These are phyloP conservation scores for Orthosia incerta DNA, from an alignment of 2,888 invertebrate species.

Conservation along the genomic window DNA sequence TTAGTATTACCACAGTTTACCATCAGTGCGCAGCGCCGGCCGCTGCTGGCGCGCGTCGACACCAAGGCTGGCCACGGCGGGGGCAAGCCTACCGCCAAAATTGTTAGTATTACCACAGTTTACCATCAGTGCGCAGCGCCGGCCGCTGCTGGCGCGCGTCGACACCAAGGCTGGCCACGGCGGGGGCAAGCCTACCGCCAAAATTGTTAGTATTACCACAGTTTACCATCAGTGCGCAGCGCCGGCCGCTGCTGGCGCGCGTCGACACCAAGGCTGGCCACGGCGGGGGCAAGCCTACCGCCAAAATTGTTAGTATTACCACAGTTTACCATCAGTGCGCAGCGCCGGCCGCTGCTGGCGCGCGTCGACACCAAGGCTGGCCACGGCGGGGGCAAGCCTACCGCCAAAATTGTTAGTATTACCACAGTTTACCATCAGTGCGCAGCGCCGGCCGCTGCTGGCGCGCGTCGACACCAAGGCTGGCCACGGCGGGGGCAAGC, in stretches of 20 bases:
- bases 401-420: slow-evolving; percentile 94
- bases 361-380: slow-evolving; percentile 98
- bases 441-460: slow-evolving; percentile 96
- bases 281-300: slow-evolving; percentile 98
- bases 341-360: slow-evolving; percentile 96
- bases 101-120: slow-evolving; percentile 86
- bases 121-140: slow-evolving; percentile 91
- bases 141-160: slow-evolving; percentile 96
- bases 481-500: slow-evolving; percentile 99
- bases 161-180: slow-evolving; percentile 99
- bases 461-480: slow-evolving; percentile 98
- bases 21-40: slow-evolving; percentile 93
- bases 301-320: slow-evolving; percentile 93
- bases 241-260: slow-evolving; percentile 96
- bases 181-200: slow-evolving; percentile 98
- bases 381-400: slow-evolving; percentile 99
- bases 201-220: slow-evolving; percentile 91
- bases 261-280: slow-evolving; percentile 99
- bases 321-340: slow-evolving; percentile 77
- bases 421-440: slow-evolving; percentile 43
- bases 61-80: slow-evolving; percentile 99
- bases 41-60: slow-evolving; percentile 97
- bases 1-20: slow-evolving; percentile 72
- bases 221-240: slow-evolving; percentile 88
- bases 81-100: slow-evolving; percentile 98